A percentile compares a stretch with the other conserved stretches of the same genome.
Evolutionary conservation across 2,797 vertebrate genomes (phyloP).

Genomic region (Peromyscus nudipes): DNA sequence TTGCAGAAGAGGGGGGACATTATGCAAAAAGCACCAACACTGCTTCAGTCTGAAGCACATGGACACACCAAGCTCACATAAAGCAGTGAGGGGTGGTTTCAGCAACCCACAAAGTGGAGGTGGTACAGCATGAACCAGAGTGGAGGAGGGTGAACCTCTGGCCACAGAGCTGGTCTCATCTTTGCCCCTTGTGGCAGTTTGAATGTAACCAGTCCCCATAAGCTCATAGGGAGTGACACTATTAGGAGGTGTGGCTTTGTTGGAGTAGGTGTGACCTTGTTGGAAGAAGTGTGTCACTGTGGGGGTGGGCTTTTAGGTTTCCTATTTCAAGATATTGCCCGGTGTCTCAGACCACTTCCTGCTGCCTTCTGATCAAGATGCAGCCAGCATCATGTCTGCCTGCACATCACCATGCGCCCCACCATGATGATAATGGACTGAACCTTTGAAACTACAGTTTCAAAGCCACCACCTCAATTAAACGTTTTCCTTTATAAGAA

Average conservation of each 20-base stretch:
- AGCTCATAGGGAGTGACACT: neutral
- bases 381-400: neutral
- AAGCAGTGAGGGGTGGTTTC: neutral
- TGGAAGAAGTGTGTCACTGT: neutral
- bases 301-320: neutral
- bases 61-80: accelerated
- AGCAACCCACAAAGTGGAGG: neutral
- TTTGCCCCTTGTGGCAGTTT: neutral
- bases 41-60: accelerated
- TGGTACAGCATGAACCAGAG: neutral
- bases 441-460: neutral
- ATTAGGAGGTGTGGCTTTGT: neutral
- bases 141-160: accelerated
- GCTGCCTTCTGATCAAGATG: neutral
- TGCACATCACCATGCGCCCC: neutral
- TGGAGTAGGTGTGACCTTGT: neutral
- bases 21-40: too few species aligned
- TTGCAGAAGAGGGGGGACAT: neutral
- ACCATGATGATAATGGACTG: neutral
- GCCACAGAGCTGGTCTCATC: neutral
- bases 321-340: neutral
- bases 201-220: neutral
- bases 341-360: neutral
- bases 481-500: neutral
- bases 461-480: neutral